phyloP scores from a whole-genome alignment of 2,797 vertebrate genomes.

The Heterohyrax brucei region DNA sequence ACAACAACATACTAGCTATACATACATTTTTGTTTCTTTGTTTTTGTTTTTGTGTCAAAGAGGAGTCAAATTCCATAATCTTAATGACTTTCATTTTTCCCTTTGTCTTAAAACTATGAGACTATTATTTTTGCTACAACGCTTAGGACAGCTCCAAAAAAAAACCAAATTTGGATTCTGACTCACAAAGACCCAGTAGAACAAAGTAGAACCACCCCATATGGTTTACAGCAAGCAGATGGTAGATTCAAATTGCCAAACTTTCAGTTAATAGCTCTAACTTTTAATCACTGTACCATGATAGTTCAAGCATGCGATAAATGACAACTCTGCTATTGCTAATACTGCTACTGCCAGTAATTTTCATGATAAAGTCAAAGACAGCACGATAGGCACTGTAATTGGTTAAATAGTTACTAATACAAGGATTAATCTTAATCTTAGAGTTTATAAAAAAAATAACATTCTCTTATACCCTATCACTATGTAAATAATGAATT shows the following conservation, averaged over 20 bases:
- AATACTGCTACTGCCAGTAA: background rate
- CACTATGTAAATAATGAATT: constrained; percentile 13
- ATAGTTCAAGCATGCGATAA: background rate
- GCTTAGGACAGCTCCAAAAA: too few species aligned
- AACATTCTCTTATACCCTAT: background rate
- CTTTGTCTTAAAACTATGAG: background rate
- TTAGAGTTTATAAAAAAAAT: background rate
- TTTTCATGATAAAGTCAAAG: background rate
- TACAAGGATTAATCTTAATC: background rate
- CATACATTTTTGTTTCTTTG: background rate
- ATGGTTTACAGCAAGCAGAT: too few species aligned
- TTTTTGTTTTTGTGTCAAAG: background rate
- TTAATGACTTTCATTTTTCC: background rate
- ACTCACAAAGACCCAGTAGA: too few species aligned
- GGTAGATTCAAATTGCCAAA: too few species aligned
- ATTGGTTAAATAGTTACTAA: background rate
- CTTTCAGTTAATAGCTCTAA: too few species aligned
- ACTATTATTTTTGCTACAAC: accelerated
- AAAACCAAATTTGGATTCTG: too few species aligned
- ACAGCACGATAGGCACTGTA: background rate
- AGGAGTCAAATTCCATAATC: background rate
- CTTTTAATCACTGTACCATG: too few species aligned
- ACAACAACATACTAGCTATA: background rate
- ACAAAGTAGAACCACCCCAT: too few species aligned
- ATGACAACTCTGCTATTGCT: background rate